Conservation (phyloP, 2,797 vertebrate genomes). For the Glyptemys insculpta region DNA sequence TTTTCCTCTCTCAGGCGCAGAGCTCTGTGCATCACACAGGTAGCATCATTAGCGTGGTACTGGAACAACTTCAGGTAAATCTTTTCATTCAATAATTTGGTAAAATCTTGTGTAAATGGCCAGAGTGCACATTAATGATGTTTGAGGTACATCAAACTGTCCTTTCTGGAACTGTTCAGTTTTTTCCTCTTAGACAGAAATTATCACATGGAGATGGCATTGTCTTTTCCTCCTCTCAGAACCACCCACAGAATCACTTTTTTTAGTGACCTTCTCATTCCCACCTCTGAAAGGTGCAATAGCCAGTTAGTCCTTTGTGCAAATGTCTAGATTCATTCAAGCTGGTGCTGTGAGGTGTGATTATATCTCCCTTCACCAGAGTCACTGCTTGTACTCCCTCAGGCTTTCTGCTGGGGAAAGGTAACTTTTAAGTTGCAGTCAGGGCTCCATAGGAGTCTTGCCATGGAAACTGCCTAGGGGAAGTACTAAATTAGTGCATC, state of each 20-base stretch:
- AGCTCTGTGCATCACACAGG: not conserved
- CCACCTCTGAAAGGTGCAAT: not conserved
- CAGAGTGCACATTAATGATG: not conserved
- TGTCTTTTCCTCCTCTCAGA: not conserved
- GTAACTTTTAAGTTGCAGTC: not conserved
- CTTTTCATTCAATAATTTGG: not conserved
- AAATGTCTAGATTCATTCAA: not conserved
- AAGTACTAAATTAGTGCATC: not conserved
- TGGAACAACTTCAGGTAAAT: not conserved
- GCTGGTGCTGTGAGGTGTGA: not conserved
- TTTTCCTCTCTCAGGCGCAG: not conserved
- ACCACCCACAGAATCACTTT: not conserved
- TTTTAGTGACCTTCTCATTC: constrained; percentile 22
- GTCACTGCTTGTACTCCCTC: not conserved
- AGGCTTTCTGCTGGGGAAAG: not conserved
- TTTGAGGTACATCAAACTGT: not conserved
- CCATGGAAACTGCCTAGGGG: not conserved
- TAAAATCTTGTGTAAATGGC: not conserved
- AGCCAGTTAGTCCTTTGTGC: not conserved
- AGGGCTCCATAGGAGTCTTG: not conserved
- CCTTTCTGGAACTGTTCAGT: not conserved
- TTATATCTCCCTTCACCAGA: fast-evolving
- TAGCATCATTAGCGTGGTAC: not conserved
- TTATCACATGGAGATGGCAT: not conserved
- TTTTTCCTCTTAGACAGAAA: constrained; percentile 18